phyloP scores from a whole-genome alignment of 2,113 vertebrate species.

The Anser cygnoides region DNA sequence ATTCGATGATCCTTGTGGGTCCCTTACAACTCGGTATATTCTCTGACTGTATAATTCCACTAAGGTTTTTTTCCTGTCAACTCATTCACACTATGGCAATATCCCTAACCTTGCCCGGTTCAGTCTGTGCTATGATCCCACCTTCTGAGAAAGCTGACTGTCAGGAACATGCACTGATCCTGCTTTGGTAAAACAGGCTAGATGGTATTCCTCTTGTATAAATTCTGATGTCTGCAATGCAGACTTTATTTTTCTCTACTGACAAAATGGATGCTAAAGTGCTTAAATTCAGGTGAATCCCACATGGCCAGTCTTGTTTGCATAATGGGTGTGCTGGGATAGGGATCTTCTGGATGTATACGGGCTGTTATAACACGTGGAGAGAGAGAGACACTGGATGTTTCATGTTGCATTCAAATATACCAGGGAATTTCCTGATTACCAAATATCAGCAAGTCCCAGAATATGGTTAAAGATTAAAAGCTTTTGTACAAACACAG shows the following conservation, averaged over 20 bases:
- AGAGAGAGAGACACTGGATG: not conserved
- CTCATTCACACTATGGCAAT: not conserved
- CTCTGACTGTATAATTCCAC: not conserved
- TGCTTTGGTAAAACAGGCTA: not conserved
- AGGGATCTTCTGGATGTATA: not conserved
- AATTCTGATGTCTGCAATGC: not conserved
- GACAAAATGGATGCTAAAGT: not conserved
- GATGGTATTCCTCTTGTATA: not conserved
- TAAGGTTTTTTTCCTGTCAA: not conserved
- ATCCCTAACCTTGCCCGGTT: not conserved
- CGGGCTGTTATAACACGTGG: not conserved
- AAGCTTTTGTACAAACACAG: not conserved
- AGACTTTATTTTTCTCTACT: not conserved
- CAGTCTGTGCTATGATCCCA: not conserved
- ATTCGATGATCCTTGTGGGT: not conserved
- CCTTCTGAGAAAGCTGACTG: not conserved
- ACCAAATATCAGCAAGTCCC: not conserved
- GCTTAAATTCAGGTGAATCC: not conserved
- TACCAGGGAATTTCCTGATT: not conserved
- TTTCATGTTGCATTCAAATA: not conserved
- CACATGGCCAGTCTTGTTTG: not conserved
- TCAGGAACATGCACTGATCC: too few relatives aligned
- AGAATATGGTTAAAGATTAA: not conserved
- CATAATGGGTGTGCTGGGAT: not conserved
- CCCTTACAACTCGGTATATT: not conserved